Evolutionary conservation across 2,113 vertebrate genomes (phyloP), one percentile per base, ranked within the genome.

Genomic region (Typhlomys cinereus): DNA sequence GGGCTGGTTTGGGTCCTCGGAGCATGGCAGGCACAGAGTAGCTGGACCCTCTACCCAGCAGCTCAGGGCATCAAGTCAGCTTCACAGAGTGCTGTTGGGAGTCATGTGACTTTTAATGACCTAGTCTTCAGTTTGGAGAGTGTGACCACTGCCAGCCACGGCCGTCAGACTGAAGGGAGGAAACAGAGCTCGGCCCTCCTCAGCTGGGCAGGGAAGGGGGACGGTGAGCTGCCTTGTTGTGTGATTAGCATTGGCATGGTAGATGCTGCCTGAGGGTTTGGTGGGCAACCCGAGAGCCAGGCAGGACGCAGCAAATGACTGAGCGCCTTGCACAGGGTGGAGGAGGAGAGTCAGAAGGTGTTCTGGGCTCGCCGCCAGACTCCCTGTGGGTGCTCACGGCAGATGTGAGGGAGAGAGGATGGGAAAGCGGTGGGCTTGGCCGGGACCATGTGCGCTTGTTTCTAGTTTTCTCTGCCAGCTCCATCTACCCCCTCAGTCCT

Each of bases 171-270:
- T 54, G 14, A 29, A 61, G 67, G n/a, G 29, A 50, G 80, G 74
- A 61, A 73, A 4, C 10, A 36, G 61, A 48, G 48, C 80, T n/a
- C 44, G 2, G 5, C 81, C 21, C 20, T 62, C 9, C 2, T n/a
- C 29, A 36, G 44, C n/a, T 21, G 90, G 59, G 41, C 10, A 14
- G 73, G 73, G 5, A 23, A 61, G 39, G 54, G 25, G 83, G 46
- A 1, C 12, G n/a, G 9, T 36, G 66, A 78, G 44, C 46, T 87
- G 11, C 17, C 50, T 29, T 4, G 2, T 17, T 11, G 50, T 2
- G 0, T 29, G 1, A 13, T 6, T 15, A 18, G 23, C 34, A 78
- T 83, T 75, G 11, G 59, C 14, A 25, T 0, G 0, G 21, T 2
- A 11, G 31, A 29, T 5, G 10, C 44, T 14, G 0, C 13, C 64